Conservation (phyloP, 2,797 vertebrate genomes). For the Uromys caudimaculatus region DNA sequence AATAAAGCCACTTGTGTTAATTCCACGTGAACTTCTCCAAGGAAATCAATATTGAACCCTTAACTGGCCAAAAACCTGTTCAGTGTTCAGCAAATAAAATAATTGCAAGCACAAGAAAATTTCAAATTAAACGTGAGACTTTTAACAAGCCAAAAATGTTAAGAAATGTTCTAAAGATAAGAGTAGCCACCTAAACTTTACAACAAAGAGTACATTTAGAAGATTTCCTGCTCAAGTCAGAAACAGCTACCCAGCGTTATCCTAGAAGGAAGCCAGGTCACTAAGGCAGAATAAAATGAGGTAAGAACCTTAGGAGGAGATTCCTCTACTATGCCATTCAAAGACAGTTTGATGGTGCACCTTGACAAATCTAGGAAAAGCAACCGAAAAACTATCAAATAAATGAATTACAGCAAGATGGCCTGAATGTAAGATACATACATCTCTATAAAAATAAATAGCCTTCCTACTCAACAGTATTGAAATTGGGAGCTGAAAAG, state of each 20-base stretch:
- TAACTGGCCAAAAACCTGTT: slow-evolving; percentile 17
- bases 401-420: slow-evolving; percentile 43
- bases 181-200: neutral
- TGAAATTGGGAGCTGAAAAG: slow-evolving; percentile 42
- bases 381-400: slow-evolving; percentile 42
- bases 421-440: slow-evolving; percentile 22
- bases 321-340: slow-evolving; percentile 31
- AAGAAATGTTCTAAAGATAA: slow-evolving; percentile 24
- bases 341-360: neutral
- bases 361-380: slow-evolving; percentile 39
- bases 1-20: slow-evolving; percentile 23
- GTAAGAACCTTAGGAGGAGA: neutral
- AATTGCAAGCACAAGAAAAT: slow-evolving; percentile 47
- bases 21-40: neutral
- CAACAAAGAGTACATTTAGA: slow-evolving; percentile 28
- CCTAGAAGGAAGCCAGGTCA: slow-evolving; percentile 37
- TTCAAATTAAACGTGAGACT: slow-evolving; percentile 58
- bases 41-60: slow-evolving; percentile 59
- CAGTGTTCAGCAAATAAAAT: slow-evolving; percentile 37
- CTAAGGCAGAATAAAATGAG: slow-evolving; percentile 1
- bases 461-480: neutral
- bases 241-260: neutral
- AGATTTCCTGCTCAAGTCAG: slow-evolving; percentile 22
- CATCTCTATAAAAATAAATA: slow-evolving; percentile 24
- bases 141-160: slow-evolving; percentile 48